These are phyloP conservation scores for Pionites leucogaster DNA, from an alignment of 2,113 vertebrate genomes.

Conservation along the genomic window DNA sequence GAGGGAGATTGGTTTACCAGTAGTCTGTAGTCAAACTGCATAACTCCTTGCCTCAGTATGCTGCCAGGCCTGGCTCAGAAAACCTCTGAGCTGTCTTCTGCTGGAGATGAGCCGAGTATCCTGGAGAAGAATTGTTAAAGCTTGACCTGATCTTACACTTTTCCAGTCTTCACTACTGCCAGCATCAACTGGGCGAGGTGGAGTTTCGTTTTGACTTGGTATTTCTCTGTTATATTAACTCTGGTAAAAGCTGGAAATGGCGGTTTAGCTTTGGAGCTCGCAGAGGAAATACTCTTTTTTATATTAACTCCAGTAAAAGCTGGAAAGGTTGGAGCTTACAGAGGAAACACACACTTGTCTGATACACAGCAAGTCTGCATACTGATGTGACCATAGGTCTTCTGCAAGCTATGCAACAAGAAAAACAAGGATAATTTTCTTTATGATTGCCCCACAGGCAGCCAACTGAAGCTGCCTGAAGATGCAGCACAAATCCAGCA, in stretches of 20 bases:
- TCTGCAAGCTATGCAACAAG: background rate
- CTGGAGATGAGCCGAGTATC: background rate
- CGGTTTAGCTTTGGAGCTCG: background rate
- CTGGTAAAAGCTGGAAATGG: background rate
- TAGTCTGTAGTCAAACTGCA: background rate
- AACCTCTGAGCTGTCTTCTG: background rate
- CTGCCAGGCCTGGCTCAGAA: background rate
- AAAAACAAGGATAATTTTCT: background rate
- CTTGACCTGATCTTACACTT: conserved; percentile 7
- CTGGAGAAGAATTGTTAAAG: background rate
- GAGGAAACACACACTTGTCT: background rate
- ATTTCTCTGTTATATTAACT: background rate
- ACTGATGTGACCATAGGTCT: background rate
- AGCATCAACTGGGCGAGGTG: background rate
- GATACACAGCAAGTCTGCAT: background rate
- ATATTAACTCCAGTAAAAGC: background rate
- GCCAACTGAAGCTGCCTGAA: background rate
- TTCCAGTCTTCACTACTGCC: background rate
- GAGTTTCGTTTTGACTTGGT: background rate
- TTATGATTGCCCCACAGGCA: background rate
- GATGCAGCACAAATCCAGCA: background rate
- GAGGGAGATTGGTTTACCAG: background rate
- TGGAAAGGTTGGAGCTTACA: background rate
- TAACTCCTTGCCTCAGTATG: background rate
- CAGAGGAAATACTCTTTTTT: background rate